phyloP scores from a whole-genome alignment of 1,140 invertebrate genomes.

The Meloidogyne hapla region DNA sequence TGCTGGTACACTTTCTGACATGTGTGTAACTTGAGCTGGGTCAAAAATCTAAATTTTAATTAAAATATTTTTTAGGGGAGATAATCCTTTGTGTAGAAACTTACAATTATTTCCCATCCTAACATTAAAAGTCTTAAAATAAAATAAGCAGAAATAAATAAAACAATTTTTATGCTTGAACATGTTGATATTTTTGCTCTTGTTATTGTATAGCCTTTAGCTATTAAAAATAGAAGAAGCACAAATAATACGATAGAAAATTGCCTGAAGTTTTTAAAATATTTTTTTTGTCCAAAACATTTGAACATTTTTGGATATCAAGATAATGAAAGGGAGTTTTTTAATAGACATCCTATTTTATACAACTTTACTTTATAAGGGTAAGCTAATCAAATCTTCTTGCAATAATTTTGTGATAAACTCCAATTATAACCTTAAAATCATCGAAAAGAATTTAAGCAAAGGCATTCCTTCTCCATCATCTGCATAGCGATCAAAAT shows the following conservation, averaged over 20 bases:
- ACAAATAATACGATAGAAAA: conserved; percentile 75
- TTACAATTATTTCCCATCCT: conserved; percentile 33
- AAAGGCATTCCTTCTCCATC: conserved; percentile 71
- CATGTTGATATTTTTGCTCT: conserved; percentile 74
- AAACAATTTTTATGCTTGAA: conserved; percentile 74
- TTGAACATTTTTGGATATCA: no score
- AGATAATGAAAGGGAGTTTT: no score
- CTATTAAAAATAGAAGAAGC: conserved; percentile 77
- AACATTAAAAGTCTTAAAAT: conserved; percentile 72
- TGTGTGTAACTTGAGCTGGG: conserved; percentile 80
- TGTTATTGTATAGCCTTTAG: conserved; percentile 85
- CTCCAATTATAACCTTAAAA: conserved; percentile 42
- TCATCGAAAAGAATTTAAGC: conserved; percentile 71
- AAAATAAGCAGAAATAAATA: conserved; percentile 73
- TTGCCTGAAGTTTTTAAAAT: conserved; percentile 70
- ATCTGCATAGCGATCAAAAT: conserved; percentile 74
- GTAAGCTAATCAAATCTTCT: no score
- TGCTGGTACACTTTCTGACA: conserved; percentile 83
- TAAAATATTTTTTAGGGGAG: not conserved
- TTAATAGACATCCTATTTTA: no score
- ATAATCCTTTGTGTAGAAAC: not conserved
- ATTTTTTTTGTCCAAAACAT: no score
- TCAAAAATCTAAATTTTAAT: conserved; percentile 75
- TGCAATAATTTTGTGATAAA: not conserved
- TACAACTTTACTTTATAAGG: no score